Percentiles rank a stretch among this genome's conserved stretches.
Conservation (phyloP, 37 sponge, comb jelly and placozoan genomes). For the Haliclona indistincta region DNA sequence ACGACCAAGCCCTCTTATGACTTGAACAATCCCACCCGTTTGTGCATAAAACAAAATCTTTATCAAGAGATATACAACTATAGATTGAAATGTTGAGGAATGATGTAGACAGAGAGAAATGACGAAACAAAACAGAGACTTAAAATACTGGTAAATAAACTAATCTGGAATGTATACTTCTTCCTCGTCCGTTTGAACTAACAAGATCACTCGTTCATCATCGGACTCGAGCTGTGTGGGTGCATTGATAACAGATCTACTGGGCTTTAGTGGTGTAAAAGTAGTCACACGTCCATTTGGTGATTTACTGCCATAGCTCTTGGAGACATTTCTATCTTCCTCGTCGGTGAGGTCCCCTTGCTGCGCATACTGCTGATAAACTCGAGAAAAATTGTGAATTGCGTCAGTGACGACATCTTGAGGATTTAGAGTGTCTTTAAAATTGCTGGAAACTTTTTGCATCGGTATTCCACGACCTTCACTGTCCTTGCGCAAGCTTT, state of each 20-base stretch:
- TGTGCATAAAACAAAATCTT: too few relatives aligned
- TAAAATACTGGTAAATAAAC: too few relatives aligned
- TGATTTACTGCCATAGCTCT: neutral
- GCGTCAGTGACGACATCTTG: slow-evolving; percentile 92
- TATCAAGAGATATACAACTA: too few relatives aligned
- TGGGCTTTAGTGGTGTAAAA: neutral
- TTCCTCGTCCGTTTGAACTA: slow-evolving; percentile 69
- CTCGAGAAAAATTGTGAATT: slow-evolving; percentile 95
- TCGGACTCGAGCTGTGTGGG: neutral
- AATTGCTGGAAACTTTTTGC: slow-evolving; percentile 73
- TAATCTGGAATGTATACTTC: too few relatives aligned
- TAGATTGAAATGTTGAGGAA: too few relatives aligned
- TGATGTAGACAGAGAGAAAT: too few relatives aligned
- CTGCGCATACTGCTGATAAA: slow-evolving; percentile 91
- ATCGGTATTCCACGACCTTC: slow-evolving; percentile 76
- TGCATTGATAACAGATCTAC: neutral
- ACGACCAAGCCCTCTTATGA: too few relatives aligned
- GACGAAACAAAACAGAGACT: too few relatives aligned
- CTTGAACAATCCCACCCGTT: too few relatives aligned
- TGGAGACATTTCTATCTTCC: slow-evolving; percentile 16
- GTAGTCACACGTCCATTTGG: neutral
- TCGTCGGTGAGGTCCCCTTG: slow-evolving; percentile 72
- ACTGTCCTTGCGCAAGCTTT: slow-evolving; percentile 59
- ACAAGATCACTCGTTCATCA: slow-evolving; percentile 43
- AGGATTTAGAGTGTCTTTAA: slow-evolving; percentile 94